Percentiles rank a stretch among this genome's conserved stretches.
phyloP scores from a whole-genome alignment of 37 sponge, comb jelly and placozoan genomes.

The Ephydatia muelleri region DNA sequence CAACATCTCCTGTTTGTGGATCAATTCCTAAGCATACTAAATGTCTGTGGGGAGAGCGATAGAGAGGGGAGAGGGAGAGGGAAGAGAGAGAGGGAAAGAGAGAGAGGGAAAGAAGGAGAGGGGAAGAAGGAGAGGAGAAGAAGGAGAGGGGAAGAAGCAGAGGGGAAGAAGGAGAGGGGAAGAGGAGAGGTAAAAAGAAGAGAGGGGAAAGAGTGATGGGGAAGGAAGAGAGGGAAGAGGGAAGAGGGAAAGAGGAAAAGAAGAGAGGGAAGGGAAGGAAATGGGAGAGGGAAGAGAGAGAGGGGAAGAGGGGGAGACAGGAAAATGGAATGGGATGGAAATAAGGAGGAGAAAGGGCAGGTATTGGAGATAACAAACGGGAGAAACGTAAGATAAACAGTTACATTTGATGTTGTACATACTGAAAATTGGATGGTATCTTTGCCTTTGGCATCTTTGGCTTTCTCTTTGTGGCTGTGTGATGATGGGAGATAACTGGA shows the following conservation, averaged over 20 bases:
- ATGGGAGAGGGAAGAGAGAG: conserved; percentile 91
- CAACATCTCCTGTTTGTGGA: background rate
- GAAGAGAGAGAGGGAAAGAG: background rate
- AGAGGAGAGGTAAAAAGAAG: conserved; percentile 6
- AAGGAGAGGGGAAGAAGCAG: background rate
- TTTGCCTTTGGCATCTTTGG: too few species aligned
- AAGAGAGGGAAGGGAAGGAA: conserved; percentile 81
- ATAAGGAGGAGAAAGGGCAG: background rate
- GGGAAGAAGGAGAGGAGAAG: background rate
- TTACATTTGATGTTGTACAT: too few species aligned
- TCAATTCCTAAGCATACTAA: background rate
- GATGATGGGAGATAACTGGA: too few species aligned
- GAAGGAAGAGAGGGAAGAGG: conserved; percentile 81
- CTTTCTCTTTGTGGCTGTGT: too few species aligned
- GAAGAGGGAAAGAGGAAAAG: conserved; percentile 94
- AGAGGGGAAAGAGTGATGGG: conserved; percentile 84
- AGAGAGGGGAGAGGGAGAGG: background rate
- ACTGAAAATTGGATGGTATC: too few species aligned
- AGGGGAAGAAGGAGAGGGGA: conserved; percentile 7
- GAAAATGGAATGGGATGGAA: conserved; percentile 86
- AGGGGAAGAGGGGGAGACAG: conserved; percentile 94
- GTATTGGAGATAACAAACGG: background rate
- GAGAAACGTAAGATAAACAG: too few species aligned
- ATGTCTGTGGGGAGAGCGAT: background rate
- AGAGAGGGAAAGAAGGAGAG: conserved; percentile 2